Base-by-base conservation (phyloP, 2,888 invertebrate species). In the Podotricha telesiphe region DNA sequence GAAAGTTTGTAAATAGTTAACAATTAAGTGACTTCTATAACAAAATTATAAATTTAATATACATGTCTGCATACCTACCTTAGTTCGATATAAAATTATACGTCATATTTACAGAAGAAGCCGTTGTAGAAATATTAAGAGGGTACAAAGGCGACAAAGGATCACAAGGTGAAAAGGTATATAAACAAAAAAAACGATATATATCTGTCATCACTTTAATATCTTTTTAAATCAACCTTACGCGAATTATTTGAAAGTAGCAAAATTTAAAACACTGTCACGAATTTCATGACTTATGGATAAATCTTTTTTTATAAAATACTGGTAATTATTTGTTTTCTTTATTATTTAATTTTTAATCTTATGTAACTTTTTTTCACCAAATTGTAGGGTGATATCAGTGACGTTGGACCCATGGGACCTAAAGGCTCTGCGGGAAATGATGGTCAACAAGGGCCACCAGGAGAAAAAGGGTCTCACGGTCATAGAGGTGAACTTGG, bases 351-450 rank as follows among this genome's bases (percentile, higher is more conserved):
- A 28, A 4, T 28, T 4, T 28, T 6, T 6, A 28, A 28, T 28
- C 6, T 28, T 28, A 28, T 28, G 6, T 6, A 28, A n/a, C 6
- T 28, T 28, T 28, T 28, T 28, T 28, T 7, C 13, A 13, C 28
- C 13, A 61, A n/a, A 69, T 61, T 77, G 0, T 85, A 94, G 78
- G 98, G 98, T 63, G 93, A 93, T 72, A 93, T 93, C 65, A 98
- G 98, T 59, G 95, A 96, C 6, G 88, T n/a, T 22, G 96, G 96
- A 19, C 80, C 87, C 48, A 93, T 93, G 1, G 96, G 96, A 4
- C 84, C 87, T 15, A 66, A 69, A 40, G 91, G 91, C 13, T 62
- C 59, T 10, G 71, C 75, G 0, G 91, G 90, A 0, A 70, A 67
- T 28, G 77, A 83, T 69, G 91, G 91, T 22, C 89, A 92, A 10